Percentiles rank a stretch among this genome's conserved stretches.
Evolutionary conservation across 2,888 invertebrate genomes (phyloP).

Genomic region (Proisotoma minuta): DNA sequence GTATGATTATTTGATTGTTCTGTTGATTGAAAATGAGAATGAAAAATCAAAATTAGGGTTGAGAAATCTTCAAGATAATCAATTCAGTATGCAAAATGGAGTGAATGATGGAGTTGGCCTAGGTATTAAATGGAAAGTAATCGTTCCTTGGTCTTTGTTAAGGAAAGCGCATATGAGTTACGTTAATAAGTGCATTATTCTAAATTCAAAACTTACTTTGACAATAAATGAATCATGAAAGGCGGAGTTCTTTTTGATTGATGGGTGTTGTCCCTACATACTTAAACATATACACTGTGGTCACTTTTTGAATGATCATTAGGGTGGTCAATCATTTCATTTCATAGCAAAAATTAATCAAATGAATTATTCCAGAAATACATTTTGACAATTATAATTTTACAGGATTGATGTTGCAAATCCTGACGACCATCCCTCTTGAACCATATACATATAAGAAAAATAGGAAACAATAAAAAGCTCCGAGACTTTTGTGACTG

Average conservation of each 20-base stretch:
- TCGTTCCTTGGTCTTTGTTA: too few relatives aligned
- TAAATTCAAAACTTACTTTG: too few relatives aligned
- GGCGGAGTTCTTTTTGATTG: too few relatives aligned
- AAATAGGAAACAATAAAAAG: neutral
- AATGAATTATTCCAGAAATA: neutral
- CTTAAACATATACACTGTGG: too few relatives aligned
- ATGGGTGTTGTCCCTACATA: too few relatives aligned
- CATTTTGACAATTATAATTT: neutral
- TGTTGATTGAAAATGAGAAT: neutral
- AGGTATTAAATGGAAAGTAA: too few relatives aligned
- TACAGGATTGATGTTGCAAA: neutral
- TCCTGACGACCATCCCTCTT: neutral
- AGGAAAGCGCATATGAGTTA: too few relatives aligned
- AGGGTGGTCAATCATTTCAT: too few relatives aligned
- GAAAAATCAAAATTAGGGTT: neutral
- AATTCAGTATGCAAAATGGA: constrained; percentile 1
- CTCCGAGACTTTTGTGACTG: neutral
- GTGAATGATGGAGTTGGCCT: too few relatives aligned
- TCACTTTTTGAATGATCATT: too few relatives aligned
- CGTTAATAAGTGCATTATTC: too few relatives aligned
- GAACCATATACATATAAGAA: neutral
- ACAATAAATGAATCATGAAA: too few relatives aligned
- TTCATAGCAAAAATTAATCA: neutral
- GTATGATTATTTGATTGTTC: neutral
- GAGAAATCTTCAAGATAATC: neutral